phyloP scores from a whole-genome alignment of 37 sponge, comb jelly and placozoan genomes.

The Theonella swinhoei region DNA sequence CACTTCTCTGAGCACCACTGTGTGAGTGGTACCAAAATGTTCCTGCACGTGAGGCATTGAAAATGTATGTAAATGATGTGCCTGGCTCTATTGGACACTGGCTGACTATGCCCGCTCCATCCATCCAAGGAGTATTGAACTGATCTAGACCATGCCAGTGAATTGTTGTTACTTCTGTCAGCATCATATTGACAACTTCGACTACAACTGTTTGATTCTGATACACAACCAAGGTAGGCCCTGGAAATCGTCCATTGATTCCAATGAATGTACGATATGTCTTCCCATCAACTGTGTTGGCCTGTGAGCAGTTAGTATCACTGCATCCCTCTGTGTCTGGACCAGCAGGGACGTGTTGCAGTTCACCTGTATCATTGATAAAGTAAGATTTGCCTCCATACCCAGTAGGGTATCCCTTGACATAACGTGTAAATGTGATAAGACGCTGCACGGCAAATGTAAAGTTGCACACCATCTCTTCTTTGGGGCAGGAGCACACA shows the following conservation, averaged over 20 bases:
- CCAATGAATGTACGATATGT: constrained; percentile 48
- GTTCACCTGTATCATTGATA: neutral
- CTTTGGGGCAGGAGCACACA: neutral
- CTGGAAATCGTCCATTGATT: constrained; percentile 71
- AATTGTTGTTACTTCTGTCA: constrained; percentile 35
- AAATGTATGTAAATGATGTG: constrained; percentile 57
- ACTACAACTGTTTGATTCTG: constrained; percentile 49
- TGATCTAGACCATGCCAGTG: constrained; percentile 90
- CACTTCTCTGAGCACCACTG: constrained; percentile 56
- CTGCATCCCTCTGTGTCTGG: neutral
- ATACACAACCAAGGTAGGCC: constrained; percentile 72
- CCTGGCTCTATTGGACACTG: constrained; percentile 82
- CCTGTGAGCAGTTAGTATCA: constrained; percentile 26
- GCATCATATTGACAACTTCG: constrained; percentile 60
- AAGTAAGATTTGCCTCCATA: neutral
- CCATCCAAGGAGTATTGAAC: constrained; percentile 77
- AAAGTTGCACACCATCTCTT: neutral
- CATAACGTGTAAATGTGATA: neutral
- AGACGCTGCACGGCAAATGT: neutral
- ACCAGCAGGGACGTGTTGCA: neutral
- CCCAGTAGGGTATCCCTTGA: neutral
- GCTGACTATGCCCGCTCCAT: constrained; percentile 69
- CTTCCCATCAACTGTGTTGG: constrained; percentile 66
- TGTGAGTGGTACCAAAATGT: constrained; percentile 92
- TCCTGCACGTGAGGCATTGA: constrained; percentile 60